phyloP scores from a whole-genome alignment of 2,888 invertebrate genomes.

The Stomorhina lunata region DNA sequence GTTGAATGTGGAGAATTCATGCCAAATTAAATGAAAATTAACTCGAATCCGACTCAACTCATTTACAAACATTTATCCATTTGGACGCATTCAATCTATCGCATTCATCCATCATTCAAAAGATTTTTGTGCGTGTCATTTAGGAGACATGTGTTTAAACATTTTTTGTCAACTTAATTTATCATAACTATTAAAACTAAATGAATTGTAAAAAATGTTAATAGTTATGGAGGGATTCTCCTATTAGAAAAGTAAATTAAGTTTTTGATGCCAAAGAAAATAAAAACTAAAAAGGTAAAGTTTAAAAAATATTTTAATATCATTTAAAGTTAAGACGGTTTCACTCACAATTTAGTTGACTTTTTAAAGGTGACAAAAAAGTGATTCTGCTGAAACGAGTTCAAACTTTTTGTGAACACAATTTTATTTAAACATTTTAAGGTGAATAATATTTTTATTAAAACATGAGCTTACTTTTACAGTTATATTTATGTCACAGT shows the following conservation, averaged over 20 bases:
- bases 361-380: slow-evolving; percentile 17
- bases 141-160: slow-evolving; percentile 71
- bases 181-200: not conserved
- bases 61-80: not conserved
- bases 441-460: slow-evolving; percentile 19
- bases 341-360: not conserved
- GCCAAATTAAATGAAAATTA: slow-evolving; percentile 29
- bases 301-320: not conserved
- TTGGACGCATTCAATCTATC: slow-evolving; percentile 13
- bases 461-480: no score
- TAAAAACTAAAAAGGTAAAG: not conserved
- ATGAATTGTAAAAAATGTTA: no score
- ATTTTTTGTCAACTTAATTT: slow-evolving; percentile 68
- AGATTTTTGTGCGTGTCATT: slow-evolving; percentile 65
- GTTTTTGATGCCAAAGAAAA: not conserved
- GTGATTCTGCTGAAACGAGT: slow-evolving; percentile 58
- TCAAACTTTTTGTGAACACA: slow-evolving; percentile 32
- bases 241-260: no score
- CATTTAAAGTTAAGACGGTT: not conserved
- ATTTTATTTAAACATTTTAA: slow-evolving; percentile 4
- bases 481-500: not conserved
- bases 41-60: not conserved
- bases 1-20: slow-evolving; percentile 37
- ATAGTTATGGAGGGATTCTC: no score
- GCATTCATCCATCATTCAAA: slow-evolving; percentile 42